A percentile compares a stretch with the other conserved stretches of the same genome.
phyloP scores from a whole-genome alignment of 2,888 invertebrate genomes.

The Cepaea hortensis region DNA sequence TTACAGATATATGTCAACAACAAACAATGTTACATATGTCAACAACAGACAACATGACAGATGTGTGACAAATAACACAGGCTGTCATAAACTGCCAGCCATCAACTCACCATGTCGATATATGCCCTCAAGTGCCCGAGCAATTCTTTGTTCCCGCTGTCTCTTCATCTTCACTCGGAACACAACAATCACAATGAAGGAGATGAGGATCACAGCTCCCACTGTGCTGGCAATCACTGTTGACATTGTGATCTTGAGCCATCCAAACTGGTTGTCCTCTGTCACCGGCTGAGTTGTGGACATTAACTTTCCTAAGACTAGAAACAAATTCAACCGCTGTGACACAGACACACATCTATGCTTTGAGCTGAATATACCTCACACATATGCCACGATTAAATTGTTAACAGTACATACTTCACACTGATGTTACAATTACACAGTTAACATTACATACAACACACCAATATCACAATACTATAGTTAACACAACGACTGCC shows the following conservation, averaged over 20 bases:
- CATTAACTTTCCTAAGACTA: constrained; percentile 35
- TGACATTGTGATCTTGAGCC: constrained; percentile 69
- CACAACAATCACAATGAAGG: constrained; percentile 67
- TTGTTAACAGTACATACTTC: neutral
- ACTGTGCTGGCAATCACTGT: constrained; percentile 70
- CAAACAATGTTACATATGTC: no score
- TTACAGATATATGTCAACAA: no score
- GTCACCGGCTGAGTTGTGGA: constrained; percentile 25
- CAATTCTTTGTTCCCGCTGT: constrained; percentile 56
- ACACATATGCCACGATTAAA: no score
- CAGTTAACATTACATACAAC: neutral
- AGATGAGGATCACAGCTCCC: constrained; percentile 67
- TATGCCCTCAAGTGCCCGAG: constrained; percentile 54
- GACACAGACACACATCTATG: neutral
- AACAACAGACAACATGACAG: no score
- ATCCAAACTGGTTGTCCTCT: constrained; percentile 53
- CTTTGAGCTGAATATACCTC: neutral
- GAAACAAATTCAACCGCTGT: neutral
- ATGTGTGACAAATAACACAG: no score
- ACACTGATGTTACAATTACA: neutral
- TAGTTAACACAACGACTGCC: no score
- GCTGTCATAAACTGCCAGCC: neutral
- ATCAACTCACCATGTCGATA: constrained; percentile 44
- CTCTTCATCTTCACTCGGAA: constrained; percentile 69
- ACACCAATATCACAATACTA: no score